Evolutionary conservation across 2,113 vertebrate genomes (phyloP), one percentile per base, ranked within the genome.

Genomic region (Phalacrocorax aristotelis): DNA sequence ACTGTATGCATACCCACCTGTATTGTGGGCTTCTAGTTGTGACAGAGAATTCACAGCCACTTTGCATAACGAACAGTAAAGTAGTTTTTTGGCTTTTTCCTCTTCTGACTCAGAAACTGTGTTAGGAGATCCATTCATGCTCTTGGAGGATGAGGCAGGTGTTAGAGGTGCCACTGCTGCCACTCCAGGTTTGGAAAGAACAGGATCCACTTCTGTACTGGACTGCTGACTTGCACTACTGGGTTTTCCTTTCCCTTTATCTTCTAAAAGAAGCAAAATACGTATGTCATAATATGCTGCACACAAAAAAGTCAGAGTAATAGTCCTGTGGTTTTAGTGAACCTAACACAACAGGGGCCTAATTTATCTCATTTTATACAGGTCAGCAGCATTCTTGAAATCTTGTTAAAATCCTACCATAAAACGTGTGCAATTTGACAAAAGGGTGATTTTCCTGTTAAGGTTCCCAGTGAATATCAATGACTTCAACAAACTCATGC

Each of bases 41-140:
- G 99, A 99, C 93, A 99, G 98, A 7, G 99, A 99, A 98, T 99
- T 99, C 97, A 99, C 99, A 44, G 99, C 99, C 66, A 99, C 99
- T 99, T 99, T 99, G 97, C 99, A 99, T 95, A 99, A 99, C 16
- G 99, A 99, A 98, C 99, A 99, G 93, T 99, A 99, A 85, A 99
- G 98, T 71, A 99, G 97, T 97, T 99, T 99, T 98, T 99, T 99
- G 46, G 99, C 99, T 97, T 99, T 99, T 98, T 99, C 99, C 97
- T 99, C 99, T 98, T 99, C 99, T 4, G 99, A 99, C 96, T 99
- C 99, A 46, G 78, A 92, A 90, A 96, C 78, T 40, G 97, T 54
- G 49, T 92, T 96, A 7, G 97, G 89, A 62, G 96, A 97, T 80
- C 98, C 98, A 5, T 98, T 98, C 0, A 97, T 97, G 95, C 93